Base-by-base conservation (phyloP, 2,797 vertebrate genomes). In the Pantherophis vulpinus region DNA sequence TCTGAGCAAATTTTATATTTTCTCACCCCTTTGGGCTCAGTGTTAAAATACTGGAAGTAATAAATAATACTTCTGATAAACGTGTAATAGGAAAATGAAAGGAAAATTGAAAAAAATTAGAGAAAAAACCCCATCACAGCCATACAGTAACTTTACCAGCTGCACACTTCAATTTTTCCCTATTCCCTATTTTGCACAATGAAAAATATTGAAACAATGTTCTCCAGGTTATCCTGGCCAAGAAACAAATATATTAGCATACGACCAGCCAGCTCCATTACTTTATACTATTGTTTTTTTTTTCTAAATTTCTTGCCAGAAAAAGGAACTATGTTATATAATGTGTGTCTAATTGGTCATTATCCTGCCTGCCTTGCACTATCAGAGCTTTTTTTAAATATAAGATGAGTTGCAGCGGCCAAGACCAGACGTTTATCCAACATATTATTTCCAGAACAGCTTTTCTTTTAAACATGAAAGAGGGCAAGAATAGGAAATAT, bases 1-100 rank as follows among this genome's bases (percentile, higher is more conserved):
- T 93, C 51, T 70, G 55, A 91, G 87, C 60, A 70, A 37, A 58
- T 96, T 91, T 79, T 23, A 0, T 51, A 61, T 86, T 58, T 91
- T 93, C 58, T 86, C 70, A 86, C 47, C n/a, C 0, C 0, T 5
- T 90, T 92, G 47, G 27, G 47, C n/a, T 29, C 47, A 59, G 8
- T 2, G 20, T 12, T n/a, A 58, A 47, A 56, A 63, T 29, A 89
- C 27, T n/a, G 63, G 12, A 79, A 88, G 66, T n/a, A 54, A 83
- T 60, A 56, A 89, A 60, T 89, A 59, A 89, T n/a, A 83, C 27
- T 56, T 23, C 25, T 58, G 74, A 79, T 42, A 42, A 79, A 79
- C 0, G 3, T 79, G 74, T 83, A 47, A 83, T 83, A 83, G 23
- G 42, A 47, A 23, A 79, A 79, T 23, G 37, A 79, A 79, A 42